These are phyloP conservation scores for Cephus nigrinus DNA, from an alignment of 2,888 invertebrate genomes.

Conservation along the genomic window DNA sequence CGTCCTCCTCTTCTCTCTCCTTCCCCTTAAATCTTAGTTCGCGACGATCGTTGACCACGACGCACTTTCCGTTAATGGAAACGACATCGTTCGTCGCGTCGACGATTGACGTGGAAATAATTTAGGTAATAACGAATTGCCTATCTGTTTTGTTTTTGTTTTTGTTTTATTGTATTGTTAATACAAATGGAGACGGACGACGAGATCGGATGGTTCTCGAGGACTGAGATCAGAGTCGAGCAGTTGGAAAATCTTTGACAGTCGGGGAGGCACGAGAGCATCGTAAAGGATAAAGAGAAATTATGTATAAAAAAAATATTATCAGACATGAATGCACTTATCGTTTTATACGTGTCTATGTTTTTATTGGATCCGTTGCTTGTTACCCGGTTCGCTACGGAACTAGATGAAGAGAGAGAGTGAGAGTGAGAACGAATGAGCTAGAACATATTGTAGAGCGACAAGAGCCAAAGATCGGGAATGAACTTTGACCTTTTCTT, in stretches of 20 bases:
- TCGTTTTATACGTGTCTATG: background rate
- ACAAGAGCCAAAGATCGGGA: conserved; percentile 3
- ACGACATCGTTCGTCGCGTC: background rate
- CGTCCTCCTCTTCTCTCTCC: background rate
- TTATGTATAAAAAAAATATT: conserved; percentile 12
- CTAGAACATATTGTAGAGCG: background rate
- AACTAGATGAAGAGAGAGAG: conserved; percentile 11
- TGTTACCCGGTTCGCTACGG: conserved; percentile 25
- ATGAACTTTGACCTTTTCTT: conserved; percentile 37
- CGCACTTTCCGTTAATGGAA: background rate
- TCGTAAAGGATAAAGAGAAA: conserved; percentile 16
- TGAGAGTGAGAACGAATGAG: background rate
- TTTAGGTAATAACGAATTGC: background rate
- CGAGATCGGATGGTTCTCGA: background rate
- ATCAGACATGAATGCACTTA: conserved; percentile 20
- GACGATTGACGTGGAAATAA: background rate
- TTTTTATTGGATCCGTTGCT: conserved; percentile 21
- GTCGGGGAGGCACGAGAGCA: conserved; percentile 11
- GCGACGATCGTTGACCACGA: background rate
- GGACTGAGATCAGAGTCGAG: background rate
- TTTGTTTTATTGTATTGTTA: background rate
- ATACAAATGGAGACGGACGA: background rate
- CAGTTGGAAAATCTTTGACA: conserved; percentile 7
- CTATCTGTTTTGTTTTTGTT: background rate
- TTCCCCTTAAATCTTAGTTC: background rate